Evolutionary conservation across 2,888 invertebrate genomes (phyloP).

Genomic region (Orthonevra nobilis): DNA sequence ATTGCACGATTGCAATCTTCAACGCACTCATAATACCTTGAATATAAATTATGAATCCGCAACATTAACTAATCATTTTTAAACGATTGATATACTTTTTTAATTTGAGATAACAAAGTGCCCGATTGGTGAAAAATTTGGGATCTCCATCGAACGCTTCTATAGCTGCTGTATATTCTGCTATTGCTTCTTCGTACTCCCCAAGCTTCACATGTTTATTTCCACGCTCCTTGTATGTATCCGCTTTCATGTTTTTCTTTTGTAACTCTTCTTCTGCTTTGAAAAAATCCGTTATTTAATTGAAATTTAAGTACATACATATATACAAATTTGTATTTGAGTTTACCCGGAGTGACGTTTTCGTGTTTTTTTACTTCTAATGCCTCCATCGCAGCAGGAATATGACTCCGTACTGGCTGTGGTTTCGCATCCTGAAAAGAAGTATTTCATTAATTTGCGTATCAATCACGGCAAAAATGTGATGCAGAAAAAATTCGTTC

Average conservation of each 20-base stretch:
- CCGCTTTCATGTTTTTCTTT: constrained; percentile 74
- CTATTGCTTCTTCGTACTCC: constrained; percentile 92
- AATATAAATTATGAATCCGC: neutral
- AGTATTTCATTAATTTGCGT: neutral
- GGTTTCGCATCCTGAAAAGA: constrained; percentile 20
- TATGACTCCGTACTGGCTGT: constrained; percentile 38
- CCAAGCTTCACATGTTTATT: constrained; percentile 89
- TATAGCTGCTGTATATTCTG: constrained; percentile 93
- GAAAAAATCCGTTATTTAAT: too few relatives aligned
- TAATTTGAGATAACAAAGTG: constrained; percentile 91
- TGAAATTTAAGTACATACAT: neutral
- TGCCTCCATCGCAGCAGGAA: constrained; percentile 1
- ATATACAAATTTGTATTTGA: neutral
- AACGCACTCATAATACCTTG: constrained; percentile 76
- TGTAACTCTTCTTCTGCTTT: constrained; percentile 75
- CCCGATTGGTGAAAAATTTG: constrained; percentile 92
- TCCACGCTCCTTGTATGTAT: constrained; percentile 83
- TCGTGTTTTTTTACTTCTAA: constrained; percentile 19
- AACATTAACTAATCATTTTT: too few relatives aligned
- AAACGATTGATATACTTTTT: too few relatives aligned
- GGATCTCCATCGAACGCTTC: constrained; percentile 89
- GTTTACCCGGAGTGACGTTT: constrained; percentile 4
- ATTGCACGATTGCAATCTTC: constrained; percentile 91
- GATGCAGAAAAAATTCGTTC: too few relatives aligned
- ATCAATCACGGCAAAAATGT: too few relatives aligned